A percentile compares a stretch with the other conserved stretches of the same genome.
phyloP scores from a whole-genome alignment of 2,888 invertebrate species.

The Steinernema carpocapsae region DNA sequence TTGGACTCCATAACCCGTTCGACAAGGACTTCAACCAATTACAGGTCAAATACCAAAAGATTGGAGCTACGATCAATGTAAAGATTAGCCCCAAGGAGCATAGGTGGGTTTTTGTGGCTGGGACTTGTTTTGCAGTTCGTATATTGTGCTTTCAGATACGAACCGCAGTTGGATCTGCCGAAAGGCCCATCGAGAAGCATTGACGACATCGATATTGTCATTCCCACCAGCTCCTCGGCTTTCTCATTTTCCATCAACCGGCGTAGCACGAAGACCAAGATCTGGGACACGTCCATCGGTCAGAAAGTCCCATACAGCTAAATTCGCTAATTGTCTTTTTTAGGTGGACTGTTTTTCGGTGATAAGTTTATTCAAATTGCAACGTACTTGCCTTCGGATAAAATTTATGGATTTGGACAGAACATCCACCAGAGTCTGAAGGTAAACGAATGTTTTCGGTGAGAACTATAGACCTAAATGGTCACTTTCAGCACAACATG shows the following conservation, averaged over 20 bases:
- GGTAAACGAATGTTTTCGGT: conserved; percentile 40
- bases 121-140: too few relatives aligned
- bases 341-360: conserved; percentile 64
- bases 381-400: conserved; percentile 59
- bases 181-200: conserved; percentile 37
- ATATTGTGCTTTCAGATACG: conserved; percentile 58
- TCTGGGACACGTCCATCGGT: conserved; percentile 65
- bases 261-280: conserved; percentile 44
- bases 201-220: conserved; percentile 42
- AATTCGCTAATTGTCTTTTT: background rate
- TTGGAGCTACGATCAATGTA: conserved; percentile 7
- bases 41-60: background rate
- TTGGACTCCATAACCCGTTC: background rate
- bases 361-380: conserved; percentile 66
- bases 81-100: background rate
- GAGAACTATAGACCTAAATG: too few relatives aligned
- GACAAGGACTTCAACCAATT: conserved; percentile 3
- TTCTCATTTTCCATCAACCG: conserved; percentile 58
- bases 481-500: conserved; percentile 58
- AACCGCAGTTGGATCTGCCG: conserved; percentile 55
- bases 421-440: conserved; percentile 61
- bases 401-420: conserved; percentile 68
- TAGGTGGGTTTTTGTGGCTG: background rate
- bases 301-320: background rate
- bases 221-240: conserved; percentile 40